Evolutionary conservation across 2,888 invertebrate genomes (phyloP), one percentile per base, ranked within the genome.

Genomic region (Zootermopsis nevadensis): DNA sequence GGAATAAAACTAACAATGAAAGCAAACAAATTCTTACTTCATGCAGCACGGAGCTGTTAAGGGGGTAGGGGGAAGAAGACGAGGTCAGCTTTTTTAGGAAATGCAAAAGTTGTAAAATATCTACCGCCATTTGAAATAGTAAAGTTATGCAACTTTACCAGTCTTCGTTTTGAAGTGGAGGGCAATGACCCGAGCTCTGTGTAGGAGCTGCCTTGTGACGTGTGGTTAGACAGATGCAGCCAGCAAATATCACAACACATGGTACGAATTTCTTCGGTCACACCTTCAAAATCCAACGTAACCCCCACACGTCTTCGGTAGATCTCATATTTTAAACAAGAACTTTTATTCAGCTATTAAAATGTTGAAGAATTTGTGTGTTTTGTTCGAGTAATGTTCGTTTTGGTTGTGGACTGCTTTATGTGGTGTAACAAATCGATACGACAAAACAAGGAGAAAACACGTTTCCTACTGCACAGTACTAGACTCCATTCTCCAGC

Each of bases 361-460:
- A 42, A 35, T 22, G 22, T 38, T 22, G 72, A 42, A 12, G 38
- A 38, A 42, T 22, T 35, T 7, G 2, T 8, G 22, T 6, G 38
- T 74, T 24, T 74, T 33, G n/a, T n/a, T 38, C n/a, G 24, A 24
- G 74, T 74, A 74, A 38, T 74, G n/a, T 8, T 4, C n/a, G 38
- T 74, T 74, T 74, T 74, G 35, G 38, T 38, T 74, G 74, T 74
- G 74, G 74, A 42, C 74, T 74, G 35, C 35, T 74, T 33, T 30
- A 10, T 6, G 33, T 33, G 69, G 33, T 33, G 33, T 31, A 33
- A 33, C 22, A 69, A 33, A 22, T 35, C 33, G 38, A 74, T 35
- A 74, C 38, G 74, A 74, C 74, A 74, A 74, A 74, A 74, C 74
- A 22, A 74, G 74, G 31, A 74, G 38, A 74, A 74, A 74, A 74